Conservation (phyloP, 2,888 invertebrate genomes). For the Philopedon plagiatum region DNA sequence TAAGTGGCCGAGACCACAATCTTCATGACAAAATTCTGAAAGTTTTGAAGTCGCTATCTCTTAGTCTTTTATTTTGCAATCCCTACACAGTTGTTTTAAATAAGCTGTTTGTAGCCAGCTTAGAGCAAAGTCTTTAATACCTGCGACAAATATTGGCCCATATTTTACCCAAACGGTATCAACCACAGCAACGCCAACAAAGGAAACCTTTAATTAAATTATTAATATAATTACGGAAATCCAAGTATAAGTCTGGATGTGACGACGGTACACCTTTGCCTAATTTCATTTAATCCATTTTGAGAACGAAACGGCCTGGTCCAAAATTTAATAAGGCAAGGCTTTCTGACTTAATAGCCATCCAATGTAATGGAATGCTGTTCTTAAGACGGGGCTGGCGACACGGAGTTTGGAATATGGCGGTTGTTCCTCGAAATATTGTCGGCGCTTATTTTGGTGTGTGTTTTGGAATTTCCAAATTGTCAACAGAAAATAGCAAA, state of each 20-base stretch:
- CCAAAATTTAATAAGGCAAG: constrained; percentile 45
- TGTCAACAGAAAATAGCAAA: neutral
- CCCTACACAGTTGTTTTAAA: neutral
- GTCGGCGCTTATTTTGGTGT: neutral
- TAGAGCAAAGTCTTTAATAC: neutral
- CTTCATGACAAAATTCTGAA: no score
- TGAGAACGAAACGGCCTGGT: constrained; percentile 29
- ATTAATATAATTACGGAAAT: constrained; percentile 49
- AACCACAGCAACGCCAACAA: constrained; percentile 3
- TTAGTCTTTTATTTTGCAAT: neutral
- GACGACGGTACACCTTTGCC: constrained; percentile 48
- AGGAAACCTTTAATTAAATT: constrained; percentile 48
- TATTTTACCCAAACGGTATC: constrained; percentile 10
- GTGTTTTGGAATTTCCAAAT: neutral
- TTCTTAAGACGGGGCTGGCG: constrained; percentile 28
- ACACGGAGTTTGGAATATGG: neutral
- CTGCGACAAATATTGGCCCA: constrained; percentile 8
- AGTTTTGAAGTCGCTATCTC: no score
- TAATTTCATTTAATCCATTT: constrained; percentile 47
- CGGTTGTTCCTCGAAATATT: constrained; percentile 4
- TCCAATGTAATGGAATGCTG: constrained; percentile 34
- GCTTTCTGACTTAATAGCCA: constrained; percentile 24
- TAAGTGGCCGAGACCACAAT: no score
- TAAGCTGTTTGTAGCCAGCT: neutral
- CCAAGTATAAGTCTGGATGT: constrained; percentile 39